phyloP scores from a whole-genome alignment of 2,797 vertebrate species.

The Buphagus erythrorhynchus region DNA sequence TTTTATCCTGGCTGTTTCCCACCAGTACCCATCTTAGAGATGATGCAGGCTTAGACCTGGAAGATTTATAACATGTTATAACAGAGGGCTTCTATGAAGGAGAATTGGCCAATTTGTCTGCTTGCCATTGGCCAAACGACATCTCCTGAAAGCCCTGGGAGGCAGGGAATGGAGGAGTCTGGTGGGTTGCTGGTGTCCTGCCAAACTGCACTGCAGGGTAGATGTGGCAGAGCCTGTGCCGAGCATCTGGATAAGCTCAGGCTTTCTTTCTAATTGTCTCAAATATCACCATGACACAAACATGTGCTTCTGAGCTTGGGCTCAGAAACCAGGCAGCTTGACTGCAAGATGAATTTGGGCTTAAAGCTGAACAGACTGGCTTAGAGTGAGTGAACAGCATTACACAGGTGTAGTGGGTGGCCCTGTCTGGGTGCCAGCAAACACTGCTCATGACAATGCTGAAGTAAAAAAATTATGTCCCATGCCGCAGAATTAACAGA shows the following conservation, averaged over 20 bases:
- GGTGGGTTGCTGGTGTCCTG: background rate
- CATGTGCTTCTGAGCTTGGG: background rate
- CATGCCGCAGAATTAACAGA: background rate
- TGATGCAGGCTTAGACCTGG: background rate
- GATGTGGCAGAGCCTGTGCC: background rate
- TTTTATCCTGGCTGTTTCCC: background rate
- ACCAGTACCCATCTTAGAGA: background rate
- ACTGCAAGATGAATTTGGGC: background rate
- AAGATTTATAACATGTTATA: background rate
- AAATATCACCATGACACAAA: background rate
- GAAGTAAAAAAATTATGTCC: background rate
- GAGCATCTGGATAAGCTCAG: background rate
- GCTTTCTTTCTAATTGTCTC: background rate
- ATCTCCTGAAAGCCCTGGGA: background rate
- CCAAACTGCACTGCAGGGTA: background rate
- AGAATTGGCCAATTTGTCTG: background rate
- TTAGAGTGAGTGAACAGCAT: background rate
- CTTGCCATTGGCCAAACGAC: background rate
- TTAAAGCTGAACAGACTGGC: background rate
- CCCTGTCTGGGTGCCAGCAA: background rate
- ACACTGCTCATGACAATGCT: background rate
- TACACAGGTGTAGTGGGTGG: too few relatives aligned
- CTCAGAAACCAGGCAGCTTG: background rate
- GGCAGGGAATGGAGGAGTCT: background rate
- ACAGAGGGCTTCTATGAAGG: background rate